phyloP scores from a whole-genome alignment of 2,797 vertebrate species.

The Schizopygopsis malacanthus region DNA sequence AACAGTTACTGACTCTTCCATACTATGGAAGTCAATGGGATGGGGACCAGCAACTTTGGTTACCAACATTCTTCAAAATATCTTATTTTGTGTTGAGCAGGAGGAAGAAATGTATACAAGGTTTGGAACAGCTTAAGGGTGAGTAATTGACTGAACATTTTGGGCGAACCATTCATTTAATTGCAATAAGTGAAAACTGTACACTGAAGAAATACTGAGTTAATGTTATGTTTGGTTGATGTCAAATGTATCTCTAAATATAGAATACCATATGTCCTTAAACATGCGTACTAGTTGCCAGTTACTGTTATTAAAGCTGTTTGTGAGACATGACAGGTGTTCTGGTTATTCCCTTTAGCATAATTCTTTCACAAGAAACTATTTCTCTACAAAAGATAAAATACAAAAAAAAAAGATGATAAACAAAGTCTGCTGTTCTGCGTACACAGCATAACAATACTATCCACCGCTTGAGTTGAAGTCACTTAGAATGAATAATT shows the following conservation, averaged over 20 bases:
- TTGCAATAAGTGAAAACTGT: neutral
- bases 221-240: neutral
- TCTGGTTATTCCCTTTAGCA: neutral
- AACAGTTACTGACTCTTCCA: too few species aligned
- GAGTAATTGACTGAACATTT: neutral
- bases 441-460: constrained; percentile 5
- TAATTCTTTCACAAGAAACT: neutral
- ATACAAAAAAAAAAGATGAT: neutral
- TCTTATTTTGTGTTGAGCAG: neutral
- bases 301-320: constrained; percentile 16
- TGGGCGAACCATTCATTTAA: neutral
- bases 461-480: neutral
- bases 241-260: neutral
- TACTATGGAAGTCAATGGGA: too few species aligned
- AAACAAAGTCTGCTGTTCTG: constrained; percentile 12
- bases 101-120: neutral
- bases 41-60: neutral
- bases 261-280: neutral
- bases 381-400: neutral
- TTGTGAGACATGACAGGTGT: constrained; percentile 5
- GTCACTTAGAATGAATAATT: constrained; percentile 37
- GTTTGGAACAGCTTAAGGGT: neutral
- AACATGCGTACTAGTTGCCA: neutral
- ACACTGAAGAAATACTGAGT: neutral
- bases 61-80: neutral